phyloP scores from a whole-genome alignment of 2,113 vertebrate species.

The Tonatia bakeri region DNA sequence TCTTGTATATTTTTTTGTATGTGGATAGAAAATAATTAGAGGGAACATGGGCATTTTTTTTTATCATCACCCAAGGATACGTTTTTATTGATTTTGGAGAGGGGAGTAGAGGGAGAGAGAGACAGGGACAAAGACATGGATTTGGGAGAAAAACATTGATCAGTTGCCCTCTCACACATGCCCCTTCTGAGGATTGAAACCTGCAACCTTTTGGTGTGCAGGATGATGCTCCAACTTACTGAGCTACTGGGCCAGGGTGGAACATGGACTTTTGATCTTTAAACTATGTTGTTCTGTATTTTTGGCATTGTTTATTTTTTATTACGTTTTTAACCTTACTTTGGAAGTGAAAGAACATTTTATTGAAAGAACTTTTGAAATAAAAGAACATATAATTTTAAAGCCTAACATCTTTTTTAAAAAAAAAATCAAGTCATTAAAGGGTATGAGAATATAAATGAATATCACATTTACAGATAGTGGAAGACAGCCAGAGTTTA shows the following conservation, averaged over 20 bases:
- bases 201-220: too few relatives aligned
- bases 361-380: conserved; percentile 7
- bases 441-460: background rate
- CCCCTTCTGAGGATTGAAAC: too few relatives aligned
- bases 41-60: background rate
- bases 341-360: background rate
- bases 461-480: background rate
- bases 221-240: too few relatives aligned
- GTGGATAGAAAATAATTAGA: background rate
- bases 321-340: background rate
- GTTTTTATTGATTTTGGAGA: too few relatives aligned
- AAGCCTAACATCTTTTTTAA: background rate
- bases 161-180: too few relatives aligned
- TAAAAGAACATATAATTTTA: background rate
- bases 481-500: background rate
- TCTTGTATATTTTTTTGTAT: background rate
- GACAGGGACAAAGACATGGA: too few relatives aligned
- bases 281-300: background rate
- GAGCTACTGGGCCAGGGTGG: too few relatives aligned
- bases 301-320: background rate
- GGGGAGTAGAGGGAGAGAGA: too few relatives aligned
- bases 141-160: too few relatives aligned
- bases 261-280: background rate
- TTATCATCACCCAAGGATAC: too few relatives aligned
- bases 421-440: background rate